Base-by-base conservation (phyloP, 2,797 vertebrate genomes). In the Falco rusticolus region DNA sequence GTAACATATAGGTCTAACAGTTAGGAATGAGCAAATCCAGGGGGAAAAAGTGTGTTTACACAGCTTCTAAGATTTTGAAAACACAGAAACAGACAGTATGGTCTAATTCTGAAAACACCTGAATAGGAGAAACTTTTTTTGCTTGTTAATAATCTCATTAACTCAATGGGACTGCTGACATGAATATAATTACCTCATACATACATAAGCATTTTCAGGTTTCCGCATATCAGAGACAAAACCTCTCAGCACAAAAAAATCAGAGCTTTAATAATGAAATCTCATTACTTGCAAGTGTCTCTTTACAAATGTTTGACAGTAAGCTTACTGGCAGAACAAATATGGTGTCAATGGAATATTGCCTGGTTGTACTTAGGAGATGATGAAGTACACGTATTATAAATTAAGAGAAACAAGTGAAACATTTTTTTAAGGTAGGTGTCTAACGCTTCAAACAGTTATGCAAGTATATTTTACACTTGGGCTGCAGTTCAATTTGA, bases 81-180 rank as follows among this genome's bases (percentile, higher is more conserved):
- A 61, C 51, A 68, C 6, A 47, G 34, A 92, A 84, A 51, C 9
- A 78, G 54, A 63, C 13, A 76, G 72, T 59, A 57, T 17, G 10
- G 17, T 88, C 31, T 94, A 77, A 75, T 94, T 94, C 72, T 75
- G 57, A 83, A 94, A 94, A 84, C 37, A 88, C 12, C 20, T 80
- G 84, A 94, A 90, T 19, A 91, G 37, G 2, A 91, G 4, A 54
- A 94, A 88, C 45, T 34, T 94, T 88, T 81, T 93, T 20, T 91
- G 37, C 8, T 64, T 81, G 50, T 68, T 91, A 81, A 93, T 93
- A 95, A 93, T 93, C 76, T 94, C 69, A 86, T 95, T 95, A 94
- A 78, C 64, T 90, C 85, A 94, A 39, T 81, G 50, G 57, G 50
- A 75, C 43, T 78, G 33, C 61, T 95, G 91, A 86, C 69, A 91